A percentile compares a stretch with the other conserved stretches of the same genome.
Evolutionary conservation across 2,888 invertebrate genomes (phyloP).

Genomic region (Synergus japonicus): DNA sequence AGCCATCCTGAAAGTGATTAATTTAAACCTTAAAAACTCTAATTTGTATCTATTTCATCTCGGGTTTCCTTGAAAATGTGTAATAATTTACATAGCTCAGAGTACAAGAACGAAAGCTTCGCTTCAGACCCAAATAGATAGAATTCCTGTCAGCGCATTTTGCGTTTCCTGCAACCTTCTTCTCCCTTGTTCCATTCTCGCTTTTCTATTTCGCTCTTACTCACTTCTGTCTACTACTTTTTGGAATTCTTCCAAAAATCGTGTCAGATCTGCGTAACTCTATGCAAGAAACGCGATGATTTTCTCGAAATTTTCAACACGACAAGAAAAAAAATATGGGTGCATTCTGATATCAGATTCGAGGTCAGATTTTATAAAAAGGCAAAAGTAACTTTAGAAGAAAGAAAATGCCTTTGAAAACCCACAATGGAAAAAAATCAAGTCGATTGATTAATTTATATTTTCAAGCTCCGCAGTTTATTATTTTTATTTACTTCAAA

Average conservation of each 20-base stretch:
- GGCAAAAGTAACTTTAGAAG: neutral
- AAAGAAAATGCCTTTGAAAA: neutral
- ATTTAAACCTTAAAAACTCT: neutral
- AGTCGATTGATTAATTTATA: neutral
- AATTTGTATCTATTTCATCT: neutral
- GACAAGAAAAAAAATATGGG: neutral
- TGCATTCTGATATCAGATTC: neutral
- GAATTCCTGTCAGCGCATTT: conserved; percentile 21
- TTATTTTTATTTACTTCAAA: no score
- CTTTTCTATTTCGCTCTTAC: conserved; percentile 7
- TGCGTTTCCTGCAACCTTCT: conserved; percentile 12
- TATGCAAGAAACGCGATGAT: conserved; percentile 5
- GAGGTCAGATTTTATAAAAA: neutral
- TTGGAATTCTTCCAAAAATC: conserved; percentile 24
- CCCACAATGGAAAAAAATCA: neutral
- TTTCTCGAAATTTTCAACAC: neutral
- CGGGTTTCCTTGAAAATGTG: neutral
- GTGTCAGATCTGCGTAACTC: neutral
- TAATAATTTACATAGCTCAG: neutral
- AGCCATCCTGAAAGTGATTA: no score
- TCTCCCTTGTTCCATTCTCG: neutral
- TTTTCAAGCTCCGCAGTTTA: neutral
- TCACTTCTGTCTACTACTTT: conserved; percentile 13
- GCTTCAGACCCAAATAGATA: conserved; percentile 23
- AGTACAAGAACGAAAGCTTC: conserved; percentile 7